Evolutionary conservation across 2,888 invertebrate species (phyloP).

Genomic region (Alitta virens): DNA sequence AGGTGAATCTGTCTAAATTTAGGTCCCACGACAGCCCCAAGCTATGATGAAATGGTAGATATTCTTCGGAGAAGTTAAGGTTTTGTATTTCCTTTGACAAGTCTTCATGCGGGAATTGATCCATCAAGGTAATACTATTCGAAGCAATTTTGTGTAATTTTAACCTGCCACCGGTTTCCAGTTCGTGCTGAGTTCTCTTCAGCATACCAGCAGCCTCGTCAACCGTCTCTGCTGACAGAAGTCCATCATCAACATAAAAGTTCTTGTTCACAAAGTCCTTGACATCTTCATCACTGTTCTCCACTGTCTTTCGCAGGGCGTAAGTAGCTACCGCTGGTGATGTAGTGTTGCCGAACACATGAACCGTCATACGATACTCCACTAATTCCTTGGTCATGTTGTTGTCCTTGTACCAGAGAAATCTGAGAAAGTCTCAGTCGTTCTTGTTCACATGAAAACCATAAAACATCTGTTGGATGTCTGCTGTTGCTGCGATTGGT

Average conservation of each 20-base stretch:
- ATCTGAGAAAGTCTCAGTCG: conserved; percentile 17
- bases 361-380: conserved; percentile 17
- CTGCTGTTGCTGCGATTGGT: conserved; percentile 20
- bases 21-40: no score
- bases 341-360: conserved; percentile 14
- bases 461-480: conserved; percentile 28
- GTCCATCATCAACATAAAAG: conserved; percentile 29
- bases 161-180: no score
- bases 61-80: no score
- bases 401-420: conserved; percentile 23
- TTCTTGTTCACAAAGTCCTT: conserved; percentile 19
- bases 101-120: no score
- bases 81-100: no score
- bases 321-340: conserved; percentile 16
- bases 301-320: conserved; percentile 4
- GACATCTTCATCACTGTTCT: conserved; percentile 12
- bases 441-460: conserved; percentile 12
- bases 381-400: neutral
- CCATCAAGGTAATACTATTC: no score
- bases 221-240: conserved; percentile 10
- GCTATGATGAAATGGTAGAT: no score
- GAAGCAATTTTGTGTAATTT: no score
- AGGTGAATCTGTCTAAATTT: neutral
- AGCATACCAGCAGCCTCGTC: no score
- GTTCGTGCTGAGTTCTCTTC: no score